A percentile compares a stretch with the other conserved stretches of the same genome.
phyloP scores from a whole-genome alignment of 2,113 vertebrate genomes.

The Indri indri region DNA sequence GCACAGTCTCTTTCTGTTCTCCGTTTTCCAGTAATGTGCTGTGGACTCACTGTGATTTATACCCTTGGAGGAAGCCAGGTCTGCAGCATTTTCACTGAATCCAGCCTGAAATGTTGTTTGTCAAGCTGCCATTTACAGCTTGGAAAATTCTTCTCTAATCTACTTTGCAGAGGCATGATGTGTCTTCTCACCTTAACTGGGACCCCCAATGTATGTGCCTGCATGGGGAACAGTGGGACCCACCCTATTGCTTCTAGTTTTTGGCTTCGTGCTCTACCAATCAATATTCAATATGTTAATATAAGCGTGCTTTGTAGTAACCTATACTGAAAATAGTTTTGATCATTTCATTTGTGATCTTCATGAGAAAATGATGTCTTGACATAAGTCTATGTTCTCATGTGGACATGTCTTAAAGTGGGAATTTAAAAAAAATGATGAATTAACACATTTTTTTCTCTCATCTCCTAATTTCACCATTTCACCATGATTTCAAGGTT shows the following conservation, averaged over 20 bases:
- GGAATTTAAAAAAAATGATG: not conserved
- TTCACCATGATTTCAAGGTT: not conserved
- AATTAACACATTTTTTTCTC: not conserved
- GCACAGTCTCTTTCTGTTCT: not conserved
- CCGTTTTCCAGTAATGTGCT: conserved; percentile 7
- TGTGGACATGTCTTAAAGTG: not conserved
- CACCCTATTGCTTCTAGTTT: not conserved
- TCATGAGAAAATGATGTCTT: not conserved
- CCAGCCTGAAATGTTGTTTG: conserved; percentile 53
- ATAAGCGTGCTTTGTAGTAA: not conserved
- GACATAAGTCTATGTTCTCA: not conserved
- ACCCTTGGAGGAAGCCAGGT: not conserved
- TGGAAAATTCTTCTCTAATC: conserved; percentile 42
- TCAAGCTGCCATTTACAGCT: conserved; percentile 53
- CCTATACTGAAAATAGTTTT: not conserved
- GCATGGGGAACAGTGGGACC: not conserved
- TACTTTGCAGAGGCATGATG: conserved; percentile 35
- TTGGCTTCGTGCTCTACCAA: not conserved
- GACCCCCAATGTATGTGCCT: not conserved
- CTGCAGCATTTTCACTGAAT: conserved; percentile 32
- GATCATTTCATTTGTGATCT: not conserved
- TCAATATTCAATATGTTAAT: not conserved
- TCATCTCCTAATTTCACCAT: not conserved
- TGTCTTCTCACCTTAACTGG: not conserved
- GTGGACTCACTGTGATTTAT: conserved; percentile 51